Conservation (phyloP, 2,888 invertebrate species). For the Platerodrilus igneus region DNA sequence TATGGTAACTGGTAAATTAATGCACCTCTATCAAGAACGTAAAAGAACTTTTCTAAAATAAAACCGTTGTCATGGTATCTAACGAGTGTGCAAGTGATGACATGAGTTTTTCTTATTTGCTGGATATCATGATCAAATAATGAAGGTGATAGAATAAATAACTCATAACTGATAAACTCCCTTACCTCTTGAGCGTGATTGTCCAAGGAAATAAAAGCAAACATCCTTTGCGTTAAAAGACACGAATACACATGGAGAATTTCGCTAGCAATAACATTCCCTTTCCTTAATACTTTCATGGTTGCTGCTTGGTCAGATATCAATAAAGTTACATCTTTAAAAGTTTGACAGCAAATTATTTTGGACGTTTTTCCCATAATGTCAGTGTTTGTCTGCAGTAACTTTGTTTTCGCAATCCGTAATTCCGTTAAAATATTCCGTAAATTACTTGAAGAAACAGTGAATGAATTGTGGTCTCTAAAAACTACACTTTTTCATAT, state of each 20-base stretch:
- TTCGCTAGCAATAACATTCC: conserved; percentile 5
- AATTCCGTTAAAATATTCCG: conserved; percentile 6
- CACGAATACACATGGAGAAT: conserved; percentile 4
- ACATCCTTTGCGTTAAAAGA: conserved; percentile 6
- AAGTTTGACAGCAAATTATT: too few species aligned
- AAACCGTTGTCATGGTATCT: conserved; percentile 4
- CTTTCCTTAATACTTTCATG: conserved; percentile 6
- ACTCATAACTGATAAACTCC: conserved; percentile 4
- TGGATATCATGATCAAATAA: conserved; percentile 7
- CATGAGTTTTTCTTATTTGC: too few species aligned
- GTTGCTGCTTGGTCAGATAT: conserved; percentile 7
- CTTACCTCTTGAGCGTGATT: conserved; percentile 3
- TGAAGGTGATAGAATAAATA: conserved; percentile 3
- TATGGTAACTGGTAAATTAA: conserved; percentile 9
- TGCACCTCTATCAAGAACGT: conserved; percentile 8
- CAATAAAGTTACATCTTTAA: conserved; percentile 4
- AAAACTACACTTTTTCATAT: not conserved
- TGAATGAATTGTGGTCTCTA: conserved; percentile 3
- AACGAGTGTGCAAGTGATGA: conserved; percentile 4
- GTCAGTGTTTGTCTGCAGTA: too few species aligned
- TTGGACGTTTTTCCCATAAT: too few species aligned
- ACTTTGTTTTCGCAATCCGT: conserved; percentile 7
- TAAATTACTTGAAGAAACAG: conserved; percentile 3
- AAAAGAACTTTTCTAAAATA: too few species aligned
- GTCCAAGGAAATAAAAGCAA: conserved; percentile 4